A percentile compares a stretch with the other conserved stretches of the same genome.
Evolutionary conservation across 1,140 invertebrate species (phyloP).

Genomic region (Bombus consobrinus): DNA sequence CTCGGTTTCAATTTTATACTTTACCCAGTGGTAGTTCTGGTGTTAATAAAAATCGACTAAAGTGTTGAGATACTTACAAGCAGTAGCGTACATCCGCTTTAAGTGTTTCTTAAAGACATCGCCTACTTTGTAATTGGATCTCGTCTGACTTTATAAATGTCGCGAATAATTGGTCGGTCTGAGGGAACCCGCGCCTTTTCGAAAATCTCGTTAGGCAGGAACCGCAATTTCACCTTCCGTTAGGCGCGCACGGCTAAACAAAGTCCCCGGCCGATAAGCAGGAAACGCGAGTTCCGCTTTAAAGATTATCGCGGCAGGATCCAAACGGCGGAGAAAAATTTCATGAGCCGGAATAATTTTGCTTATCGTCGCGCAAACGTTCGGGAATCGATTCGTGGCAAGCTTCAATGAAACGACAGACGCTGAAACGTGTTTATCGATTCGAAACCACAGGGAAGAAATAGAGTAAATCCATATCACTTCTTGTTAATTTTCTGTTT

Average conservation of each 20-base stretch:
- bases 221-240: constrained; percentile 22
- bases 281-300: background rate
- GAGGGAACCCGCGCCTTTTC: background rate
- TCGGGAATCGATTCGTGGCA: constrained; percentile 12
- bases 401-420: background rate
- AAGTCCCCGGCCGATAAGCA: background rate
- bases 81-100: constrained; percentile 29
- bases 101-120: constrained; percentile 25
- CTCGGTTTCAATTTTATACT: background rate
- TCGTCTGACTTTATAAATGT: constrained; percentile 42
- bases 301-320: background rate
- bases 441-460: background rate
- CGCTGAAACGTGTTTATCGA: constrained; percentile 11
- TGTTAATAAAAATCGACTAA: background rate
- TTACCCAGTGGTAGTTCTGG: background rate
- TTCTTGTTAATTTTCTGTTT: background rate
- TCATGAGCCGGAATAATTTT: constrained; percentile 32
- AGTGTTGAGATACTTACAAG: background rate
- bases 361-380: constrained; percentile 21
- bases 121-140: constrained; percentile 32
- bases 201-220: constrained; percentile 26
- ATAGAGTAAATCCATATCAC: background rate
- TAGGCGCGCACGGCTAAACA: background rate
- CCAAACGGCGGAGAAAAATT: constrained; percentile 6
- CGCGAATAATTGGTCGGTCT: constrained; percentile 25